Evolutionary conservation across 2,888 invertebrate species (phyloP).

Genomic region (Sacculina carcini): DNA sequence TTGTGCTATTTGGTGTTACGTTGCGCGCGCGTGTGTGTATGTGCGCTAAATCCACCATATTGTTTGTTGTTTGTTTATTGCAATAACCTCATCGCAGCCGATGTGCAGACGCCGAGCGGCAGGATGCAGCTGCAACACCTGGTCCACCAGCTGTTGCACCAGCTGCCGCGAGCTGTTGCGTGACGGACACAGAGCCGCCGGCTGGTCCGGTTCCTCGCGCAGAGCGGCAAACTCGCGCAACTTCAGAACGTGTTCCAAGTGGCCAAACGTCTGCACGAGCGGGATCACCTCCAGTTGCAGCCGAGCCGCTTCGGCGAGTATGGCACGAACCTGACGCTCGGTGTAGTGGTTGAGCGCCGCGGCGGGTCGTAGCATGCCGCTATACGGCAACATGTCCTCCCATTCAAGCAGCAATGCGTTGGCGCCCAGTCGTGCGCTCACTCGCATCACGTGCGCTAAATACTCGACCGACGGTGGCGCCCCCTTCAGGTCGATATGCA

Average conservation of each 20-base stretch:
- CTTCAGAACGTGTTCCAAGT: constrained; percentile 41
- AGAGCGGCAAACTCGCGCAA: constrained; percentile 35
- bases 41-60: no score
- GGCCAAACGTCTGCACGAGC: constrained; percentile 27
- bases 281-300: constrained; percentile 28
- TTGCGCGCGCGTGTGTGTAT: no score
- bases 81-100: constrained; percentile 25
- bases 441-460: constrained; percentile 15
- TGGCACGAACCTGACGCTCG: constrained; percentile 15
- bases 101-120: constrained; percentile 22
- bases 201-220: constrained; percentile 35
- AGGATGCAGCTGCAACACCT: constrained; percentile 18
- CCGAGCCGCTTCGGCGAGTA: constrained; percentile 18
- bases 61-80: constrained; percentile 21
- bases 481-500: constrained; percentile 28
- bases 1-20: no score
- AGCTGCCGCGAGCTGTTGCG: constrained; percentile 19
- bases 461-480: constrained; percentile 25
- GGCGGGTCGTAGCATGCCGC: constrained; percentile 20
- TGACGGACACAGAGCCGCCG: constrained; percentile 29
- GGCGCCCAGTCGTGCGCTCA: constrained; percentile 16
- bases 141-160: constrained; percentile 18
- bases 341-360: constrained; percentile 21
- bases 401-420: constrained; percentile 31
- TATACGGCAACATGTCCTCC: constrained; percentile 34